These are phyloP conservation scores for Melieria crassipennis DNA, from an alignment of 2,888 invertebrate genomes.

Conservation along the genomic window DNA sequence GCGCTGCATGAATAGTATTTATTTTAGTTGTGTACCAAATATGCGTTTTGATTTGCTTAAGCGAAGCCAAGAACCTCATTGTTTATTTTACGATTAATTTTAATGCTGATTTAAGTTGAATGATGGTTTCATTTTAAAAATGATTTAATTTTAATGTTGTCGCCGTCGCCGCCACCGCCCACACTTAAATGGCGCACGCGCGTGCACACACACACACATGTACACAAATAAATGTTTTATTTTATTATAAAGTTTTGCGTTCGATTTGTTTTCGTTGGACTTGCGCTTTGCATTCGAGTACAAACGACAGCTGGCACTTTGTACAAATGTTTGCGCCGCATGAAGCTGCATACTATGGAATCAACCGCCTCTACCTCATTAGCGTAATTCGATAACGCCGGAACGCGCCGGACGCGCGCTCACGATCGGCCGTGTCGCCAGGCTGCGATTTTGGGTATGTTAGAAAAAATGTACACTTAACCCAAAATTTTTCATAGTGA, in stretches of 20 bases:
- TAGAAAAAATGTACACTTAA: constrained; percentile 20
- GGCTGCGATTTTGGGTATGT: neutral
- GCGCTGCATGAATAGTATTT: too few species aligned
- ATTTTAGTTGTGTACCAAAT: too few species aligned
- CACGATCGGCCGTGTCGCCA: neutral
- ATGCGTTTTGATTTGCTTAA: too few species aligned
- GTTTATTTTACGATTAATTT: too few species aligned
- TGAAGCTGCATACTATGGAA: constrained; percentile 44
- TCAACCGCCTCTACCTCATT: constrained; percentile 64
- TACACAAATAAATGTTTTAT: constrained; percentile 14
- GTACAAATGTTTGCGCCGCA: constrained; percentile 17
- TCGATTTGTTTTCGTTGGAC: neutral
- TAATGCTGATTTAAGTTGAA: too few species aligned
- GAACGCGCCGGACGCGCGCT: neutral
- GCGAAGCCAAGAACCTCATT: too few species aligned
- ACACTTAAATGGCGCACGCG: neutral
- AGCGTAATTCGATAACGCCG: constrained; percentile 32
- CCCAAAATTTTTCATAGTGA: too few species aligned
- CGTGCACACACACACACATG: constrained; percentile 6
- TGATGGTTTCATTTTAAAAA: too few species aligned
- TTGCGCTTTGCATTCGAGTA: constrained; percentile 14
- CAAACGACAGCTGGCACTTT: constrained; percentile 21
- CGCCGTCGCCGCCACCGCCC: too few species aligned
- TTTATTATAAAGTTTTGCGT: constrained; percentile 14
- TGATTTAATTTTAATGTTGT: too few species aligned